Base-by-base conservation (phyloP, 1,140 invertebrate genomes). In the Drosophila dunni region DNA sequence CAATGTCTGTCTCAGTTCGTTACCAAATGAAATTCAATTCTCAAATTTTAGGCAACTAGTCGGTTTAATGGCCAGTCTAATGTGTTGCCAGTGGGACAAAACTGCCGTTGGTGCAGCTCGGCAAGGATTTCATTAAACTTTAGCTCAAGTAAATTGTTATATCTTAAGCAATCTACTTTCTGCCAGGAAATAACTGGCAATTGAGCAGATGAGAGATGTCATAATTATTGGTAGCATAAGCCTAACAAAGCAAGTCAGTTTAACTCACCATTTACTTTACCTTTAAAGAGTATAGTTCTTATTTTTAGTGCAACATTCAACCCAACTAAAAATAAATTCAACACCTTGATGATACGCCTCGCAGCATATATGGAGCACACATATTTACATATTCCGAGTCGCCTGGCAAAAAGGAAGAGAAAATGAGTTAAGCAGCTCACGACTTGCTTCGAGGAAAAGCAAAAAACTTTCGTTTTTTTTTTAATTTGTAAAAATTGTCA, bases 401-500 rank as follows among this genome's bases (percentile, higher is more conserved):
- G 42, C 48, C 38, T 11, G 3, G 13, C 7, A 17, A 51, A 42
- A 40, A 29, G 2, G 11, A 29, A 7, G 9, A 33, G 38, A 33
- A 85, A 75, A 65, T 69, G 60, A 71, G 75, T 69, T 75, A 62
- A 69, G 75, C 65, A 56, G 29, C 74, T 66, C 51, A 57, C 36
- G 34, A 36, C 46, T 57, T 63, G 66, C 61, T 38, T 68, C 11
- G n/a, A 5, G 24, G 40, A 29, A 50, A 29, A 38, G 36, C 33
- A 48, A 45, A 40, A 57, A 36, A 46, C 38, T 54, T 38, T 10
- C 7, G 36, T 7, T 38, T 63, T 36, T 7, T 38, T 63, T 78
- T 80, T 83, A 86, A 86, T 86, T 86, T 83, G 68, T 84, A 88
- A 88, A 88, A 78, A 89, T 88, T 88, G 84, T 88, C 84, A 84